Conservation (phyloP, 1,140 invertebrate genomes). For the Zaprionus capensis region DNA sequence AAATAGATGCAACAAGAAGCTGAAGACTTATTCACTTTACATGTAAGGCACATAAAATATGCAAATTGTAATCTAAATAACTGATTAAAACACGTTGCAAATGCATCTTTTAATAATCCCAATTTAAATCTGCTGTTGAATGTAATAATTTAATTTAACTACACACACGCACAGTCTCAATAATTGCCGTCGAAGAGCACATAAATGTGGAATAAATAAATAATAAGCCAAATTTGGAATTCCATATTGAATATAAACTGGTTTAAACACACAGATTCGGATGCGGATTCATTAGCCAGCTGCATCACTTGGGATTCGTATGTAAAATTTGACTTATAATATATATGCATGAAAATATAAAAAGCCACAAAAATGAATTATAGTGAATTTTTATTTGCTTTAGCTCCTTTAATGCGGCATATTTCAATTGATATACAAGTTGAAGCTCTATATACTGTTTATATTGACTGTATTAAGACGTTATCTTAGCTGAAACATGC, state of each 20-base stretch:
- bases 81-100: background rate
- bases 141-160: background rate
- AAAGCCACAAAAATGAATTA: background rate
- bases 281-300: background rate
- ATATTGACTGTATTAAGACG: conserved; percentile 5
- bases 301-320: conserved; percentile 10
- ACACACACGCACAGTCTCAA: background rate
- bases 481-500: background rate
- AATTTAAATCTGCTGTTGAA: background rate
- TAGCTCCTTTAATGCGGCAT: background rate
- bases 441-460: background rate
- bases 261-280: background rate
- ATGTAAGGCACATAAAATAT: background rate
- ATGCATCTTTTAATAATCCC: background rate
- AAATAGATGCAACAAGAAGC: too few species aligned
- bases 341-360: background rate
- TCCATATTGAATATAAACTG: background rate
- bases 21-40: too few species aligned
- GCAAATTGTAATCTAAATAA: background rate
- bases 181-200: background rate
- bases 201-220: background rate
- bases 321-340: background rate
- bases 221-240: background rate
- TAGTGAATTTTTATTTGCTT: background rate
- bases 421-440: background rate